Conservation (phyloP, 1,140 invertebrate genomes). For the Bathynomus jamesi region DNA sequence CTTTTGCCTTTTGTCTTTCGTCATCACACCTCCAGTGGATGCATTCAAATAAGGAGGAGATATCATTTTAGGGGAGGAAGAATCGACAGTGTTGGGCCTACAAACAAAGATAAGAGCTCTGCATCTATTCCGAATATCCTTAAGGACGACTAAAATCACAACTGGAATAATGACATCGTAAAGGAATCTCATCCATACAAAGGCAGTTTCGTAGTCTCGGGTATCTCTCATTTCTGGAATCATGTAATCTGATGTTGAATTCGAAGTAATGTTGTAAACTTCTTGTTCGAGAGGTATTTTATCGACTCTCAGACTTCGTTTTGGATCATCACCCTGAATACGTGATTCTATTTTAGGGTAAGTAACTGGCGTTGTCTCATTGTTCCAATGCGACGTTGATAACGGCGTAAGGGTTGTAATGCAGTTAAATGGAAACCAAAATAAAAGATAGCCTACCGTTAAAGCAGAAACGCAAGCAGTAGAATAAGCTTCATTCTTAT, state of each 20-base stretch:
- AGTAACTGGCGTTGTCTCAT: conserved; percentile 5
- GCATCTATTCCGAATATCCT: conserved; percentile 23
- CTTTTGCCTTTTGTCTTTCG: conserved; percentile 14
- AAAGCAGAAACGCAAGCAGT: conserved; percentile 5
- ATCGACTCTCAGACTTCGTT: not conserved
- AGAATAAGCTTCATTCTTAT: conserved; percentile 28
- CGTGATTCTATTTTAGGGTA: not conserved
- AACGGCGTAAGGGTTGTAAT: conserved; percentile 22
- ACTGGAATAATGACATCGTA: conserved; percentile 26
- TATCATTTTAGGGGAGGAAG: conserved; percentile 25
- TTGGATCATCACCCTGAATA: no score
- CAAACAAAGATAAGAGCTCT: conserved; percentile 26
- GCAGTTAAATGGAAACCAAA: conserved; percentile 25
- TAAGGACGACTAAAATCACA: conserved; percentile 20
- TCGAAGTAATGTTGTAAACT: no score
- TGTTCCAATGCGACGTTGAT: conserved; percentile 24
- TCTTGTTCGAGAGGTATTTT: no score
- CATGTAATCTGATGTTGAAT: not conserved
- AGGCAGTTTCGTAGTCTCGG: conserved; percentile 22
- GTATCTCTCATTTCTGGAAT: conserved; percentile 25
- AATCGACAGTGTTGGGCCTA: conserved; percentile 28
- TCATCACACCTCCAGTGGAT: not conserved
- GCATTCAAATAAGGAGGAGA: not conserved
- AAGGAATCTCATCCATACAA: conserved; percentile 28
- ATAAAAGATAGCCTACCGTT: conserved; percentile 15